Evolutionary conservation across 1,140 invertebrate species (phyloP), one percentile per base, ranked within the genome.

Genomic region (Aradophagus sp.): DNA sequence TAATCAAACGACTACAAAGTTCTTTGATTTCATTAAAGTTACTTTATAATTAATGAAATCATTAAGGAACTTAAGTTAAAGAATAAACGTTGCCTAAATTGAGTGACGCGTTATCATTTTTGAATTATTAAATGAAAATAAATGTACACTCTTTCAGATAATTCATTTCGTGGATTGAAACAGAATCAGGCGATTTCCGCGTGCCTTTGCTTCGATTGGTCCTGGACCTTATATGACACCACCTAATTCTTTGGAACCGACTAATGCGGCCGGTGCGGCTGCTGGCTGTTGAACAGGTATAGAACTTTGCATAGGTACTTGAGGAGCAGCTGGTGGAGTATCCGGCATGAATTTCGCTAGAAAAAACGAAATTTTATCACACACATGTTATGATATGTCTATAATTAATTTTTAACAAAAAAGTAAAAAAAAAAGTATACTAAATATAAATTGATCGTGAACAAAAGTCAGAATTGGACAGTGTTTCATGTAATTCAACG

Each of bases 311-410:
- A n/a, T n/a, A n/a, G n/a, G 41, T 11, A 29, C 56, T 15, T 35
- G 36, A 20, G 67, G 82, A 29, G 78, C 79, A 26, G 78, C 79
- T 66, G 84, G 82, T 50, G 86, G 58, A 41, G 83, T 77, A 20
- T 87, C 87, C 32, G 82, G 82, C 86, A 86, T 86, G 79, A 84
- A 85, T 83, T 87, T 84, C 76, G 86, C 82, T 87, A 83, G 73
- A 87, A 86, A 59, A 29, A 58, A 2, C 26, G 50, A 20, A 12
- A 52, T n/a, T n/a, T 20, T 36, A 16, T 27, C 23, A 36, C 14
- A n/a, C n/a, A 41, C 2, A 12, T 6, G 2, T 32, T 32, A 13
- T n/a, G n/a, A n/a, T n/a, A n/a, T n/a, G n/a, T n/a, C n/a, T n/a
- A n/a, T n/a, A n/a, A n/a, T n/a, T n/a, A n/a, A n/a, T n/a, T n/a